A percentile compares a stretch with the other conserved stretches of the same genome.
Evolutionary conservation across 35 echinoderm and acorn worm genomes (phyloP).

Genomic region (Strongylocentrotus purpuratus): DNA sequence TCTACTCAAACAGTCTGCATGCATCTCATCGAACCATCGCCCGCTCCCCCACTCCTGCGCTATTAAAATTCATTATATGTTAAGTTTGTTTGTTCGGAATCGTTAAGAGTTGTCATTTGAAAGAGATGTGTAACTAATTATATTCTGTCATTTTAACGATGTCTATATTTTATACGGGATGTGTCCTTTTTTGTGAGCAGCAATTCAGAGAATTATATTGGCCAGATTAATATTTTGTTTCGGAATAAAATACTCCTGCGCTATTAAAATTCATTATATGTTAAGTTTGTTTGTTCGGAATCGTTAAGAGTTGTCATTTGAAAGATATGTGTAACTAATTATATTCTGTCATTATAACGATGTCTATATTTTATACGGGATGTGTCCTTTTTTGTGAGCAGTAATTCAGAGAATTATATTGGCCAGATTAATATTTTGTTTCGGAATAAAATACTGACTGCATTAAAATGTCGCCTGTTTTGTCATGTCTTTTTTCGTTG

Average conservation of each 20-base stretch:
- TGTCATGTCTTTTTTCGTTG: neutral
- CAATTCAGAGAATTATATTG: slow-evolving; percentile 5
- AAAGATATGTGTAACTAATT: neutral
- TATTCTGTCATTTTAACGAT: neutral
- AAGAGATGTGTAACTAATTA: neutral
- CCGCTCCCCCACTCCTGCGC: too few species aligned
- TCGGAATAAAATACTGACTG: neutral
- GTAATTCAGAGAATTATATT: neutral
- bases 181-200: neutral
- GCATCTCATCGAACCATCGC: too few species aligned
- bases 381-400: neutral
- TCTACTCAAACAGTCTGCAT: too few species aligned
- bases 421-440: slow-evolving; percentile 5
- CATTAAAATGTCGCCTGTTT: neutral
- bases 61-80: too few species aligned
- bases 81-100: too few species aligned
- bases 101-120: too few species aligned
- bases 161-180: neutral
- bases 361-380: neutral
- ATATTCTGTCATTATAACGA: neutral
- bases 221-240: slow-evolving; percentile 6
- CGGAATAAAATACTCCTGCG: neutral
- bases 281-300: too few species aligned
- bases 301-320: too few species aligned
- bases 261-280: too few species aligned